Percentiles rank a stretch among this genome's conserved stretches.
Evolutionary conservation across 2,113 vertebrate genomes (phyloP).

Genomic region (Dasypus novemcinctus): DNA sequence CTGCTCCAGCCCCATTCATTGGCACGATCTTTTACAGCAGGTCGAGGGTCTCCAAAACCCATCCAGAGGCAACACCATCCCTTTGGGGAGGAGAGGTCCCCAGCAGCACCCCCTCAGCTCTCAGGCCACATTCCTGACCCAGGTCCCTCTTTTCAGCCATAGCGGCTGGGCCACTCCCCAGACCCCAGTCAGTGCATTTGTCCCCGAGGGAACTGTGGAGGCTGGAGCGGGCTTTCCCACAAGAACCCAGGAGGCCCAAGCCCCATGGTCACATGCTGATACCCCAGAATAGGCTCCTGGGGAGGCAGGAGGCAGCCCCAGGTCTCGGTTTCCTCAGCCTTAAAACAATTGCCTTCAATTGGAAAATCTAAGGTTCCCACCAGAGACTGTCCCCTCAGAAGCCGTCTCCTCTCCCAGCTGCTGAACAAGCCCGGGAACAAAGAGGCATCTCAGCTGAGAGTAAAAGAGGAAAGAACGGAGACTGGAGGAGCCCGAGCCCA

Average conservation of each 20-base stretch:
- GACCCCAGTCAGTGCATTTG: neutral
- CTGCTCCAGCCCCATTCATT: neutral
- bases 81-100: too few species aligned
- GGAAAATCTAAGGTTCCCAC: neutral
- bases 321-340: constrained; percentile 1
- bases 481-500: neutral
- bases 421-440: constrained; percentile 44
- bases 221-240: neutral
- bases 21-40: neutral
- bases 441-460: neutral
- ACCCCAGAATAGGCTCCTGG: neutral
- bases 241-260: neutral
- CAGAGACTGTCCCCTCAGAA: neutral
- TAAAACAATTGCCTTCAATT: neutral
- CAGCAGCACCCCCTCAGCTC: neutral
- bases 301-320: neutral
- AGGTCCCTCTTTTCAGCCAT: neutral
- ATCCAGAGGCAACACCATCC: neutral
- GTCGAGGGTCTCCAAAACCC: neutral
- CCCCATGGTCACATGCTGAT: neutral
- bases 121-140: neutral
- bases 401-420: neutral
- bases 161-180: neutral
- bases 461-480: neutral
- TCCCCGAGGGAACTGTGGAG: neutral